Evolutionary conservation across 2,113 vertebrate species (phyloP), one percentile per base, ranked within the genome.

Genomic region (Salvator merianae): DNA sequence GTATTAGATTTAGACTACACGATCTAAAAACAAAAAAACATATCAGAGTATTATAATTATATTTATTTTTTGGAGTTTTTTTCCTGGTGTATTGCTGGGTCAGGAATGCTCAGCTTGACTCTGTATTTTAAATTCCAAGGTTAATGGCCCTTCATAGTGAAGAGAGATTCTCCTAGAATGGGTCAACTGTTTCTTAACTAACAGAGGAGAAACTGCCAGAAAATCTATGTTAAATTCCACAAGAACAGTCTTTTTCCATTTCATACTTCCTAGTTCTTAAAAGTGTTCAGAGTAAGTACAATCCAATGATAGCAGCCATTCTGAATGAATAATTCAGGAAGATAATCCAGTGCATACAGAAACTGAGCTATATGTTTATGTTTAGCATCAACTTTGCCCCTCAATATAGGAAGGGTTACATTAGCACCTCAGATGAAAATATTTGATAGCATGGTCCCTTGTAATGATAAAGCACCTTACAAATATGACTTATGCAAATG

Each of bases 381-480:
- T 91, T 90, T 91, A 91, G 93, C 91, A 93, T 80, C 82, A 90
- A 85, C 86, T 63, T 65, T 89, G 53, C 65, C 93, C 85, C 91
- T 94, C 93, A 89, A 84, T n/a, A 36, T 88, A 84, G 36, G 90
- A 89, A 95, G 90, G 80, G 89, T 86, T 83, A 93, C 88, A 10
- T 91, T 93, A 96, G 94, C 94, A 95, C 93, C 95, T 92, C 91
- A 72, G 90, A 86, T 79, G 69, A 86, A 72, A 89, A 82, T 77
- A 87, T 86, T 89, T 94, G 82, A 87, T 53, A 84, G 88, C 81
- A 85, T 84, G 88, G 84, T 96, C 94, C 95, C 95, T 96, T 96
- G 95, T 91, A 94, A 94, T 91, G 94, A 92, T 91, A 93, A 95
- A 97, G 96, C 97, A 97, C 96, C 93, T 50, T 87, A 90, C 80